Conservation (phyloP, 2,888 invertebrate genomes). For the Ectemnius cavifrons region DNA sequence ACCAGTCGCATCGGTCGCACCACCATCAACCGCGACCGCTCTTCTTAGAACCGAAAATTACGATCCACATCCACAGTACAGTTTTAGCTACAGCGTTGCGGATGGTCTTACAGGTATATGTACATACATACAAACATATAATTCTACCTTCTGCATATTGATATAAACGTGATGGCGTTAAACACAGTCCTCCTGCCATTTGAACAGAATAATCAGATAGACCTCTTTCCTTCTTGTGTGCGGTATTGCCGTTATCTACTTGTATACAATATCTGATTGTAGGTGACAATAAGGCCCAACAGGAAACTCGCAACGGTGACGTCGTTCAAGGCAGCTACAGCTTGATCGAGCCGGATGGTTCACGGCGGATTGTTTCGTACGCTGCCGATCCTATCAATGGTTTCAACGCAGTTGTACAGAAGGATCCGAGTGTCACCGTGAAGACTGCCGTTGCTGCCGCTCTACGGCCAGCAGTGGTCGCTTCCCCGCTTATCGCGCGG, state of each 20-base stretch:
- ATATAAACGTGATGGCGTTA: no score
- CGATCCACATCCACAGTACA: slow-evolving; percentile 72
- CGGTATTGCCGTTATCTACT: no score
- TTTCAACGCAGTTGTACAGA: slow-evolving; percentile 73
- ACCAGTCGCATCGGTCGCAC: slow-evolving; percentile 52
- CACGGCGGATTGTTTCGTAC: slow-evolving; percentile 70
- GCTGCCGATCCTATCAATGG: slow-evolving; percentile 73
- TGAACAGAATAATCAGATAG: no score
- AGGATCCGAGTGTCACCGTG: slow-evolving; percentile 66
- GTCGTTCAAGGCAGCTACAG: slow-evolving; percentile 74
- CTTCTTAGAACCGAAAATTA: slow-evolving; percentile 65
- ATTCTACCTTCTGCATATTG: no score
- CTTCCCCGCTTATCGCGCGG: no score
- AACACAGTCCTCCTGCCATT: no score
- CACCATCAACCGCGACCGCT: slow-evolving; percentile 61
- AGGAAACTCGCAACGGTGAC: slow-evolving; percentile 71
- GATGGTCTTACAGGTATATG: slow-evolving; percentile 70
- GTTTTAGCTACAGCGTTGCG: slow-evolving; percentile 73
- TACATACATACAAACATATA: neutral
- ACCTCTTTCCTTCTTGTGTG: no score
- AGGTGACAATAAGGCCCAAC: slow-evolving; percentile 75
- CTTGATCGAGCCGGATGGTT: slow-evolving; percentile 72
- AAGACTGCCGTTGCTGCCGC: slow-evolving; percentile 42
- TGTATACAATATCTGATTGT: neutral
- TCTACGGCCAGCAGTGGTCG: slow-evolving; percentile 23